Base-by-base conservation (phyloP, 2,888 invertebrate species). In the Athripsodes cinereus region DNA sequence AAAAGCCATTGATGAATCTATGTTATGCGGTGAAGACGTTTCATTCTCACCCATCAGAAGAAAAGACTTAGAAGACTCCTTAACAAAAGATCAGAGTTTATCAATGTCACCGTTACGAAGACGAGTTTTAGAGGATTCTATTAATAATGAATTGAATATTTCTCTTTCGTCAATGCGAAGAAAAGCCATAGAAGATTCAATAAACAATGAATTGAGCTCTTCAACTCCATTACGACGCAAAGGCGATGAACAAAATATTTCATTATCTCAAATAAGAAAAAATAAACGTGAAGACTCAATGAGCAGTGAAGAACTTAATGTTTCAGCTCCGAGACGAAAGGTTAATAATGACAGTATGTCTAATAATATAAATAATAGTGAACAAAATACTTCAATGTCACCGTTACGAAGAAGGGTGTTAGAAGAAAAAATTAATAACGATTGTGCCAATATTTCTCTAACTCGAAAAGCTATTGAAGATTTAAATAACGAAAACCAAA, bases 1-100 rank as follows among this genome's bases (percentile, higher is more conserved):
- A 21, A 61, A 61, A 56, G 47, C 55, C 10, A 57, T 60, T 26
- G 59, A 61, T 46, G 61, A 59, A 40, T 46, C 61, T 5, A 53
- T 61, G 53, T 50, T 61, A 0, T 53, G 40, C 31, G 22, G 20
- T 22, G 46, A 40, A 13, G 48, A 55, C 49, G 26, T 58, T n/a
- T 53, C 55, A 6, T 55, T 61, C 46, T 54, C 61, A n/a, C 57
- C 56, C 5, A 57, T 48, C 18, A 46, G 57, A 40, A 44, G 59
- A 18, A 59, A 56, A 20, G 49, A 13, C 21, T 21, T 55, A 19
- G 57, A 59, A 18, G 59, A 61, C 10, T 50, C 58, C 1, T 19
- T 55, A 8, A 53, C 19, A n/a, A 52, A 56, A 22, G 57, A 55
- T 16, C 47, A 55, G 11, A 58, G 34, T 22, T 22, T 47, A n/a